Conservation (phyloP, 1,140 invertebrate species). For the Chymomyza costata region DNA sequence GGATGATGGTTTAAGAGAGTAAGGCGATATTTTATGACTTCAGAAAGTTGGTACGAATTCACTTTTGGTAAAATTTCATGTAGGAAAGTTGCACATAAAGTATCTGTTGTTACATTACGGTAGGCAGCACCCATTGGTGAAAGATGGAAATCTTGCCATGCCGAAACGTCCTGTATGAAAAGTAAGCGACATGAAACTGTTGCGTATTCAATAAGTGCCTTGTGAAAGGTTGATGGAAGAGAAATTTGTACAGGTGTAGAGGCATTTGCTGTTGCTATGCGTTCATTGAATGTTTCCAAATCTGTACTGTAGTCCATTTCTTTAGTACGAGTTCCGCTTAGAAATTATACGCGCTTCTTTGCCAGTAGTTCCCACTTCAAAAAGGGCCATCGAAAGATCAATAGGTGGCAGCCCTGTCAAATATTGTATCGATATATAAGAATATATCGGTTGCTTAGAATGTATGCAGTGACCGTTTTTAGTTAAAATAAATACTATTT, state of each 20-base stretch:
- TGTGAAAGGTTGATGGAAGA: background rate
- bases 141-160: conserved; percentile 5
- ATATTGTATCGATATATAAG: background rate
- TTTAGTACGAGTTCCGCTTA: background rate
- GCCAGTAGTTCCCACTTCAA: too few relatives aligned
- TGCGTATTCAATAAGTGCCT: conserved; percentile 19
- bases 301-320: conserved; percentile 1
- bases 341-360: too few relatives aligned
- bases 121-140: background rate
- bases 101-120: conserved; percentile 2
- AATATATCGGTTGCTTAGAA: background rate
- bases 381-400: too few relatives aligned
- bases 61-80: conserved; percentile 19
- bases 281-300: background rate
- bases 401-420: background rate
- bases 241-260: background rate
- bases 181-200: conserved; percentile 10
- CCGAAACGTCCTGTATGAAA: conserved; percentile 17
- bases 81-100: conserved; percentile 12
- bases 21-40: conserved; percentile 4
- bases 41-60: conserved; percentile 3
- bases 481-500: too few relatives aligned
- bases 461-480: background rate
- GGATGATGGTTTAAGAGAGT: conserved; percentile 24
- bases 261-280: background rate